Base-by-base conservation (phyloP, 2,113 vertebrate species). In the Deroptyus accipitrinus region DNA sequence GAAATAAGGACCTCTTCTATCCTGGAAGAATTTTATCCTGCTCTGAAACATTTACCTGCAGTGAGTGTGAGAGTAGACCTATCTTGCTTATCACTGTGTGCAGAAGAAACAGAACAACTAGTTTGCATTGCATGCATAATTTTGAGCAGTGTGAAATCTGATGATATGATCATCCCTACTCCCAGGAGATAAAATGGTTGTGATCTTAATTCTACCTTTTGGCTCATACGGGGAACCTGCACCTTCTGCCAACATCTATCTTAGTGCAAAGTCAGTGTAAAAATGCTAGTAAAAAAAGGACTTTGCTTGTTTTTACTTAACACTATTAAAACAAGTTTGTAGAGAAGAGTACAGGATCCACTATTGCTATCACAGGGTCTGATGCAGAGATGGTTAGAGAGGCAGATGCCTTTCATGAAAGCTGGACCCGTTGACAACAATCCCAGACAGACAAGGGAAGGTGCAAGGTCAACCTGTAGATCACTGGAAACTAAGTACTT, bases 391-490 rank as follows among this genome's bases (percentile, higher is more conserved):
- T 25, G 3, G 22, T 19, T 75, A 48, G 30, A 83, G 35, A 55
- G 4, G 17, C 24, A 88, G 14, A 41, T 37, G 33, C 8, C 24
- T 90, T 68, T 88, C 39, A 83, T 48, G 57, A 67, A 77, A 85
- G 28, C 31, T 86, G 48, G 76, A 72, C 63, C 31, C 46, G 68
- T 35, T 44, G 92, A 86, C 51, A 82, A 46, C 51, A 80, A 54
- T 37, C 3, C 3, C 49, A 90, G 79, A 83, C 28, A 84, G 55
- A 22, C 41, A 66, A 39, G 28, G 17, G 73, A 94, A 97, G 95
- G 96, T 94, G 94, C 92, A 97, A 97, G 88, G 95, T 97, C 90
- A 95, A 97, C 95, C 96, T 97, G 95, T 94, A 97, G 90, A 94
- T 95, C 92, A 94, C 64, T 83, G 73, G 88, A 96, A 96, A 97